These are phyloP conservation scores for Anorthoa munda DNA, from an alignment of 2,888 invertebrate species.

Conservation along the genomic window DNA sequence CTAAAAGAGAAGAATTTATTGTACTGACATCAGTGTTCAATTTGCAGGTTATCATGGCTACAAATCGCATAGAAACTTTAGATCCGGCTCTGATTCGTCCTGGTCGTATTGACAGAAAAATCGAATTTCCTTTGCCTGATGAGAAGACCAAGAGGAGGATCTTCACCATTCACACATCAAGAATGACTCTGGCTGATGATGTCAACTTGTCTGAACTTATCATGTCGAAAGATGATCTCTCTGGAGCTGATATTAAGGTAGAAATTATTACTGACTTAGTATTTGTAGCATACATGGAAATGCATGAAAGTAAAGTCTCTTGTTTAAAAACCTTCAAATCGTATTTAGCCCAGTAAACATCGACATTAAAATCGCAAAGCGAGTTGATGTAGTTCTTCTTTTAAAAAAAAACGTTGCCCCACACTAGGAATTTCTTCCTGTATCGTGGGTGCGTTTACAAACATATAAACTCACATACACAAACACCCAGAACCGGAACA, in stretches of 20 bases:
- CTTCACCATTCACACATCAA: slow-evolving; percentile 99
- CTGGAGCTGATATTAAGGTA: slow-evolving; percentile 98
- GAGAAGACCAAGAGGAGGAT: slow-evolving; percentile 99
- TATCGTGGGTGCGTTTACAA: too few relatives aligned
- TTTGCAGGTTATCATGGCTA: slow-evolving; percentile 97
- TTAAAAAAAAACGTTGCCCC: too few relatives aligned
- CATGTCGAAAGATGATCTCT: slow-evolving; percentile 99
- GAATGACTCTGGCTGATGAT: slow-evolving; percentile 99
- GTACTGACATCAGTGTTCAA: slow-evolving; percentile 2
- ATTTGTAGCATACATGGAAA: neutral
- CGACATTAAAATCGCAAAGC: too few relatives aligned
- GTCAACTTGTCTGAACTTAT: slow-evolving; percentile 99
- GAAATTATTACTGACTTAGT: slow-evolving; percentile 33
- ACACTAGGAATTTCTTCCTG: too few relatives aligned
- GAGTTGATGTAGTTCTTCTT: too few relatives aligned
- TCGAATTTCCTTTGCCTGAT: slow-evolving; percentile 99
- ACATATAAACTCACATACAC: too few relatives aligned
- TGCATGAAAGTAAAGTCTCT: too few relatives aligned
- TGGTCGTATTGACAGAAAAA: slow-evolving; percentile 99
- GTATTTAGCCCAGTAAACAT: too few relatives aligned
- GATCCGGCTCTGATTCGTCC: slow-evolving; percentile 99
- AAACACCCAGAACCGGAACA: too few relatives aligned
- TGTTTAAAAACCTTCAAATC: too few relatives aligned
- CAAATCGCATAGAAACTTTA: slow-evolving; percentile 99
- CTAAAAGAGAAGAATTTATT: neutral